Conservation (phyloP, 2,888 invertebrate genomes). For the Pollenia amentaria region DNA sequence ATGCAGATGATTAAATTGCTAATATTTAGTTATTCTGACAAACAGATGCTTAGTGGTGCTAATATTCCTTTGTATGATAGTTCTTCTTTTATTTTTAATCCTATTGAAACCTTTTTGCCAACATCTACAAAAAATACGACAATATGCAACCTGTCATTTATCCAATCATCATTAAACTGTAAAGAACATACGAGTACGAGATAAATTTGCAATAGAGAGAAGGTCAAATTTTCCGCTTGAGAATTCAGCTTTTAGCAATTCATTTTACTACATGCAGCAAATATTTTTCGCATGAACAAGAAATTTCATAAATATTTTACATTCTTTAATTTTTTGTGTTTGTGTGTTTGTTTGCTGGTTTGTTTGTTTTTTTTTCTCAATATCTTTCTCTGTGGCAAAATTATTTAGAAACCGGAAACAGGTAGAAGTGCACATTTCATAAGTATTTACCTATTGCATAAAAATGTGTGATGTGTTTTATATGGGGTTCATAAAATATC, state of each 20-base stretch:
- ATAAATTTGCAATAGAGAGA: conserved; percentile 19
- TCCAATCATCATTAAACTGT: conserved; percentile 12
- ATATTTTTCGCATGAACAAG: conserved; percentile 11
- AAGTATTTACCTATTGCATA: conserved; percentile 18
- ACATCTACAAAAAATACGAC: not conserved
- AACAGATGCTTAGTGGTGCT: not conserved
- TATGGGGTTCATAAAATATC: not conserved
- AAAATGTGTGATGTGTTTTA: not conserved
- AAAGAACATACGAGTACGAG: not conserved
- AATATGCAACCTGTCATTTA: conserved; percentile 30
- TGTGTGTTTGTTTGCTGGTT: not conserved
- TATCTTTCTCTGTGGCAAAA: conserved; percentile 25
- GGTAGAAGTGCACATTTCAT: conserved; percentile 38
- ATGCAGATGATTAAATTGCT: conserved; percentile 25
- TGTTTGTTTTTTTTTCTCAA: conserved; percentile 9
- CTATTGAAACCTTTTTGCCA: conserved; percentile 27
- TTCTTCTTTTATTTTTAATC: not conserved
- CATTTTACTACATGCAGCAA: conserved; percentile 5
- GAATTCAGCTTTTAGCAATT: conserved; percentile 28
- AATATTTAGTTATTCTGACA: not conserved
- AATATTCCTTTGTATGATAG: not conserved
- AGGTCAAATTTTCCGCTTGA: conserved; percentile 38
- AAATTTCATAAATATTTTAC: conserved; percentile 14
- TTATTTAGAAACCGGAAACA: conserved; percentile 20
- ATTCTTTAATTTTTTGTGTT: not conserved